Conservation (phyloP, 2,113 vertebrate genomes). For the Meleagris gallopavo region DNA sequence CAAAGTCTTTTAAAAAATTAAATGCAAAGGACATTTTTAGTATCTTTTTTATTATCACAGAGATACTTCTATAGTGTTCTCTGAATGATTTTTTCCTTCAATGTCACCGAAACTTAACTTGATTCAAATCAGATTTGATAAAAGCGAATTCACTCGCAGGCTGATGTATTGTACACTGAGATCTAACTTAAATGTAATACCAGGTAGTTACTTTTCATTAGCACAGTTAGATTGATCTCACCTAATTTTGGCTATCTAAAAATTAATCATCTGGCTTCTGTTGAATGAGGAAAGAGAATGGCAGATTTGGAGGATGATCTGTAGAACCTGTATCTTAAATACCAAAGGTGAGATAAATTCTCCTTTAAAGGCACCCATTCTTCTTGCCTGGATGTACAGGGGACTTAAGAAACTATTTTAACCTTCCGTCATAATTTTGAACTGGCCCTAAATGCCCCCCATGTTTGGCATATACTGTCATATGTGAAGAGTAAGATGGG, state of each 20-base stretch:
- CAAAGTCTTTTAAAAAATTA: slow-evolving; percentile 44
- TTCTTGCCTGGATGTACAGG: neutral
- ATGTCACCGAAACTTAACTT: slow-evolving; percentile 32
- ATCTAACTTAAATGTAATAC: neutral
- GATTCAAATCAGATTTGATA: neutral
- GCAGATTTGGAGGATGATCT: neutral
- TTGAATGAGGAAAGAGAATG: neutral
- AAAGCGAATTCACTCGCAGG: neutral
- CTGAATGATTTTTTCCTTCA: neutral
- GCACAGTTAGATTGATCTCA: neutral
- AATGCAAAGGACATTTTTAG: slow-evolving; percentile 59
- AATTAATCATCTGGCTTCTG: neutral
- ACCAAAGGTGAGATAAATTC: neutral
- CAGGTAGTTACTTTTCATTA: neutral
- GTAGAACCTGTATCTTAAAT: neutral
- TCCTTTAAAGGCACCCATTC: neutral
- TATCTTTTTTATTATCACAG: slow-evolving; percentile 44
- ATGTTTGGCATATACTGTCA: neutral
- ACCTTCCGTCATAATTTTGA: neutral
- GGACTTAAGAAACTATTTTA: neutral
- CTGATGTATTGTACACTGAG: neutral
- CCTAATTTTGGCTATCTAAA: neutral
- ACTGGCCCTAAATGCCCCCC: neutral
- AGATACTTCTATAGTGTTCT: slow-evolving; percentile 12
- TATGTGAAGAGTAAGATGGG: neutral